phyloP scores from a whole-genome alignment of 92 coral and sea anemone genomes.

The Palythoa grandis region DNA sequence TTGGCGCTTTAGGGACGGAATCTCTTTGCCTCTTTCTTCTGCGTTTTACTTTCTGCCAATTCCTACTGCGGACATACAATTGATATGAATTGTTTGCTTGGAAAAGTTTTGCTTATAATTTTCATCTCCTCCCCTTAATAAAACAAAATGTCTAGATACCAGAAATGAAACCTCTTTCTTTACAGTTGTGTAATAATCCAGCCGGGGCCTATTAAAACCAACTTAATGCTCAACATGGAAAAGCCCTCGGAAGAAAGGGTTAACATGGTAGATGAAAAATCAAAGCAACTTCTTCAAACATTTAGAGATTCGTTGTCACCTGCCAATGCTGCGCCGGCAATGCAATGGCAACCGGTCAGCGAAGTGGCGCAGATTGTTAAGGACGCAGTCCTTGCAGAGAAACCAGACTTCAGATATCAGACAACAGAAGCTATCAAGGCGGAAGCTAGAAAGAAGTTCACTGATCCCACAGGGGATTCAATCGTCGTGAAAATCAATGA shows the following conservation, averaged over 20 bases:
- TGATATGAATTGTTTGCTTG: too few species aligned
- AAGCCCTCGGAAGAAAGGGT: neutral
- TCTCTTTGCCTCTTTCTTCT: too few species aligned
- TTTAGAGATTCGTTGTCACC: neutral
- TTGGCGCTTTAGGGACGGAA: too few species aligned
- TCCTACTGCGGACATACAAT: too few species aligned
- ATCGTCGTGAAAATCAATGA: neutral
- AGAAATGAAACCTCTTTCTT: too few species aligned
- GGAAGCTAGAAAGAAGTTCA: too few species aligned
- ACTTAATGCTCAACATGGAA: neutral
- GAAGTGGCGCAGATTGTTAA: constrained; percentile 12
- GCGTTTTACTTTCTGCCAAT: too few species aligned
- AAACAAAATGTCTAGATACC: too few species aligned
- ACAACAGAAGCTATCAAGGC: too few species aligned
- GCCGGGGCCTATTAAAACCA: constrained; percentile 12
- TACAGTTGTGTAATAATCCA: too few species aligned
- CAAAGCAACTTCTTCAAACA: neutral
- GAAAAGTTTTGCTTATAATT: too few species aligned
- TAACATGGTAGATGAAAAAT: neutral
- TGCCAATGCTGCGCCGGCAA: neutral
- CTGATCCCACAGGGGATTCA: constrained; percentile 30
- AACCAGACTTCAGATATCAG: constrained; percentile 28
- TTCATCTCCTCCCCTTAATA: too few species aligned
- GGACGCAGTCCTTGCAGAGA: constrained; percentile 27
- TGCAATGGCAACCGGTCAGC: neutral